Evolutionary conservation across 2,888 invertebrate genomes (phyloP).

Genomic region (Halictus quadricinctus): DNA sequence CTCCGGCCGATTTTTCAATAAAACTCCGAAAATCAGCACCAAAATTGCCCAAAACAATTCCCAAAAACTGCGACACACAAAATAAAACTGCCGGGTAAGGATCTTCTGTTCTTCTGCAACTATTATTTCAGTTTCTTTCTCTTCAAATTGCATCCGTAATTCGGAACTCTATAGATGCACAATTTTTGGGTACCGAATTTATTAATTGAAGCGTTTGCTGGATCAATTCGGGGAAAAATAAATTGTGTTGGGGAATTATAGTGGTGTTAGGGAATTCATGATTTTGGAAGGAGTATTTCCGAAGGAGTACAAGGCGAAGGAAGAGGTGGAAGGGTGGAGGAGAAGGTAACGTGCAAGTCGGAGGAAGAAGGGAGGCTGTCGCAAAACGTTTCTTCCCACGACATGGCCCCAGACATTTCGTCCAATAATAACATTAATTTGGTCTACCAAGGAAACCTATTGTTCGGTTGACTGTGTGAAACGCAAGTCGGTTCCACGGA

Average conservation of each 20-base stretch:
- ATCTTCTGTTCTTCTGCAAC: neutral
- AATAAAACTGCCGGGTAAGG: neutral
- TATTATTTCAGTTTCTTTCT: neutral
- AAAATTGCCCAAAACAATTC: neutral
- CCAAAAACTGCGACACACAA: neutral
- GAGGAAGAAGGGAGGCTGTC: conserved; percentile 66
- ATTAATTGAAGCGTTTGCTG: no score
- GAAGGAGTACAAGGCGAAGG: neutral
- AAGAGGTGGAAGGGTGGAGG: conserved; percentile 42
- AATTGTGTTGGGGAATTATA: no score
- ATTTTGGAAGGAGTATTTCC: neutral
- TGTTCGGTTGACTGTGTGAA: conserved; percentile 74
- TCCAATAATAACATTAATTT: conserved; percentile 82
- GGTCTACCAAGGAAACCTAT: conserved; percentile 80
- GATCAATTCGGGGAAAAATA: no score
- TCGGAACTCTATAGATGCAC: no score
- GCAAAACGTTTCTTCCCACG: conserved; percentile 77
- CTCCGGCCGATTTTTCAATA: neutral
- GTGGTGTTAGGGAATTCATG: no score
- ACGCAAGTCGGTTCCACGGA: conserved; percentile 54
- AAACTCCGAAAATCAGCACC: neutral
- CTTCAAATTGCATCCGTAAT: no score
- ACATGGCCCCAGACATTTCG: conserved; percentile 80
- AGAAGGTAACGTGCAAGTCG: conserved; percentile 47
- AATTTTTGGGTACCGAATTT: no score